Base-by-base conservation (phyloP, 2,797 vertebrate genomes). In the Enteromius treurensis region DNA sequence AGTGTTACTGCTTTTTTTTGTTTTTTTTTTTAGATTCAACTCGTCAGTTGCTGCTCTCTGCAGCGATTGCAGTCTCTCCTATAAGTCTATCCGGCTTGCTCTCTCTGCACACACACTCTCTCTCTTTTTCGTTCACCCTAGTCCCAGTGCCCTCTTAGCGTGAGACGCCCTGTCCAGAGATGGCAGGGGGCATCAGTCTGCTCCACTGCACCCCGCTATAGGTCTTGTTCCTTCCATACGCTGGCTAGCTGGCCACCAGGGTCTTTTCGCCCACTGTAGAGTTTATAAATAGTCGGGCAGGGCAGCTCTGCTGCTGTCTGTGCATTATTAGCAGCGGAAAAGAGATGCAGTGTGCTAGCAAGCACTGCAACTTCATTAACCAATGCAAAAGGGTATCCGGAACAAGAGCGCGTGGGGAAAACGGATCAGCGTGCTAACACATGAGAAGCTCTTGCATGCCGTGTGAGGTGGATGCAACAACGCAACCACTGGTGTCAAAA, bases 21-120 rank as follows among this genome's bases (percentile, higher is more conserved):
- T 1, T 89, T 87, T 91, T 92, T 90, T 90, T 64, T 47, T 14
- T 47, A 47, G 87, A 91, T 89, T 92, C 89, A 89, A 83, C 91
- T 90, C 90, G 91, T 78, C 78, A 81, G 68, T 95, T 93, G 95
- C 94, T 94, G 91, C 93, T 96, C 93, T 95, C 95, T 91, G 85
- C 92, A 93, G 95, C 94, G 95, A 95, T 95, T 96, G 96, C 95
- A 92, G 90, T 93, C 93, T 95, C 94, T 77, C 58, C 81, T 91
- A 92, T 92, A 95, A 94, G 93, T 93, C 87, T 83, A 75, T 77
- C 45, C 78, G 70, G 79, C 78, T 69, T 75, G 45, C 32, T 77
- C 60, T 64, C 62, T 67, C 75, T 67, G 34, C 64, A 62, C 67
- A 55, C 78, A 79, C 85, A 29, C 47, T 83, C 74, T 85, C 82